Conservation (phyloP, 2,113 vertebrate genomes). For the Vidua macroura region DNA sequence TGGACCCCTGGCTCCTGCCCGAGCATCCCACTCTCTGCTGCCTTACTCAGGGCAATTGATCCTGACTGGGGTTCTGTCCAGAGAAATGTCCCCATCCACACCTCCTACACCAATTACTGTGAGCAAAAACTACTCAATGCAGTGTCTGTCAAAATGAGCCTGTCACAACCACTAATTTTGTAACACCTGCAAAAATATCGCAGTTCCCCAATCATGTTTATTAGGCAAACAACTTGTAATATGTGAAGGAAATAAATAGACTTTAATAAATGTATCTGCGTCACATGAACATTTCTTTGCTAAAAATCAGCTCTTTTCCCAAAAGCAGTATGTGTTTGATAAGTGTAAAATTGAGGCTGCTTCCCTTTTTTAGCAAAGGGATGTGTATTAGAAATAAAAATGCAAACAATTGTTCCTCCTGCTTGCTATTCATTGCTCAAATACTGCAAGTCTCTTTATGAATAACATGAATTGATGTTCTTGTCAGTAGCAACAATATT, state of each 20-base stretch:
- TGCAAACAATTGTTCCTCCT: not conserved
- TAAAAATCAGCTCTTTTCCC: not conserved
- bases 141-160: not conserved
- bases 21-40: not conserved
- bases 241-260: not conserved
- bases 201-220: not conserved
- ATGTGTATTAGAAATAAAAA: conserved; percentile 22
- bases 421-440: conserved; percentile 42
- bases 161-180: not conserved
- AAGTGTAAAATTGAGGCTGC: not conserved
- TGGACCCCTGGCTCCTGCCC: not conserved
- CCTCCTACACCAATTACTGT: not conserved
- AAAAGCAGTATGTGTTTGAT: not conserved
- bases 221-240: not conserved
- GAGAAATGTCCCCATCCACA: not conserved
- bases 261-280: not conserved
- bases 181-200: not conserved
- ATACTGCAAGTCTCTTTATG: conserved; percentile 38
- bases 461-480: conserved; percentile 67
- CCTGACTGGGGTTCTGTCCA: not conserved
- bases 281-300: not conserved
- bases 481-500: conserved; percentile 65
- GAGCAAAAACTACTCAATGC: not conserved
- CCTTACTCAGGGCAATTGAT: not conserved
- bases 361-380: conserved; percentile 1